Evolutionary conservation across 2,113 vertebrate species (phyloP).

Genomic region (Albula goreensis): DNA sequence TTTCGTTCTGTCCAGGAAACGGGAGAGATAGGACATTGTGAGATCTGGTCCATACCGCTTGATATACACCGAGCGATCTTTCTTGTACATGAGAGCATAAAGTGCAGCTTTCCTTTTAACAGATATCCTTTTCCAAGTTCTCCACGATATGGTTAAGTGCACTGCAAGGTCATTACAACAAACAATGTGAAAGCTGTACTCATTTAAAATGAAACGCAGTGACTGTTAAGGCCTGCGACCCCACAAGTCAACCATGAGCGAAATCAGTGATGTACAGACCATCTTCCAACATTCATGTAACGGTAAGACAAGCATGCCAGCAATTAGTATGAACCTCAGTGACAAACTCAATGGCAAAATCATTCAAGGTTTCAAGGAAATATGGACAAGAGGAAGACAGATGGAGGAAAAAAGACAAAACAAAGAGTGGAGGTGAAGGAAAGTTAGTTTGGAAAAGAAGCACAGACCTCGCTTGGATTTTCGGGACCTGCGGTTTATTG

Average conservation of each 20-base stretch:
- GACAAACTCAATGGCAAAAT: conserved; percentile 43
- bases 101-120: no score
- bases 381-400: conserved; percentile 26
- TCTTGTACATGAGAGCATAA: not conserved
- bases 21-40: conserved; percentile 19
- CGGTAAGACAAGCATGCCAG: conserved; percentile 2
- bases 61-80: not conserved
- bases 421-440: conserved; percentile 35
- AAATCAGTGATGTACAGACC: not conserved
- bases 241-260: not conserved
- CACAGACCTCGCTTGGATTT: conserved; percentile 85
- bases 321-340: not conserved
- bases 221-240: not conserved
- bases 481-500: conserved; percentile 82
- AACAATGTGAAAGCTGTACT: not conserved
- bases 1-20: conserved; percentile 76
- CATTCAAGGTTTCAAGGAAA: conserved; percentile 36
- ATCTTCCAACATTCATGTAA: not conserved
- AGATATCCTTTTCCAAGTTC: not conserved
- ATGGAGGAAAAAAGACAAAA: conserved; percentile 39
- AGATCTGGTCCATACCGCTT: not conserved
- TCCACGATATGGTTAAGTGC: not conserved
- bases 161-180: not conserved
- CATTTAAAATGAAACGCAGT: not conserved
- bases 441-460: conserved; percentile 44